A percentile compares a stretch with the other conserved stretches of the same genome.
These are phyloP conservation scores for Hirundo rustica DNA, from an alignment of 2,797 vertebrate species.

Conservation along the genomic window DNA sequence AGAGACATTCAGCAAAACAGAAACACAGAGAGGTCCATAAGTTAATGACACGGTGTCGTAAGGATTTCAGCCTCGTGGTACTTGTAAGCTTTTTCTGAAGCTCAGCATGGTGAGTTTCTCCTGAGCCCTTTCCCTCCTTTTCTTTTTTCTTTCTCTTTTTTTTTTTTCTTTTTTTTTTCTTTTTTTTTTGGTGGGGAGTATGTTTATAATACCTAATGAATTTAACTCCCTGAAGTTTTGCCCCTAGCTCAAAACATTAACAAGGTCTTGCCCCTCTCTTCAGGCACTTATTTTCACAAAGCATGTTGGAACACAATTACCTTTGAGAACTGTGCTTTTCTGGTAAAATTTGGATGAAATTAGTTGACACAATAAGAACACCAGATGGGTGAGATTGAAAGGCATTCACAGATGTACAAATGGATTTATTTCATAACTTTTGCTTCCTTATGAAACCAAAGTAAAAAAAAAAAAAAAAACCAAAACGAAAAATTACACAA, in stretches of 20 bases:
- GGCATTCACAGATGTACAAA: not conserved
- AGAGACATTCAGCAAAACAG: constrained; percentile 18
- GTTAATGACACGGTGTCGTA: not conserved
- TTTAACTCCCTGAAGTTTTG: not conserved
- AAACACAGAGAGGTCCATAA: not conserved
- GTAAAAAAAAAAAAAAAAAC: not conserved
- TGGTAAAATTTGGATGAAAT: not conserved
- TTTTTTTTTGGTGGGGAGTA: fast-evolving
- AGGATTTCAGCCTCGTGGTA: not conserved
- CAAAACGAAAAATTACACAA: not conserved
- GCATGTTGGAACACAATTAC: not conserved
- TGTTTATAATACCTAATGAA: not conserved
- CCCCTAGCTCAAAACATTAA: not conserved
- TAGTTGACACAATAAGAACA: not conserved
- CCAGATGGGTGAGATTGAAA: not conserved
- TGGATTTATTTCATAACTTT: not conserved
- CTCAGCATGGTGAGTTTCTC: not conserved
- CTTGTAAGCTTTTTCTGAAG: not conserved
- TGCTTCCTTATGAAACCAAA: not conserved
- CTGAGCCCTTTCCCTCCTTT: not conserved
- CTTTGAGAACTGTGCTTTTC: not conserved
- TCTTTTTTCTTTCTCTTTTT: not conserved
- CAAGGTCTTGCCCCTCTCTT: not conserved
- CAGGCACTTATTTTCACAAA: not conserved
- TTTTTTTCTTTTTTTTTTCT: too few relatives aligned